Evolutionary conservation across 2,797 vertebrate genomes (phyloP), one percentile per base, ranked within the genome.

Genomic region (Podarcis siculus): DNA sequence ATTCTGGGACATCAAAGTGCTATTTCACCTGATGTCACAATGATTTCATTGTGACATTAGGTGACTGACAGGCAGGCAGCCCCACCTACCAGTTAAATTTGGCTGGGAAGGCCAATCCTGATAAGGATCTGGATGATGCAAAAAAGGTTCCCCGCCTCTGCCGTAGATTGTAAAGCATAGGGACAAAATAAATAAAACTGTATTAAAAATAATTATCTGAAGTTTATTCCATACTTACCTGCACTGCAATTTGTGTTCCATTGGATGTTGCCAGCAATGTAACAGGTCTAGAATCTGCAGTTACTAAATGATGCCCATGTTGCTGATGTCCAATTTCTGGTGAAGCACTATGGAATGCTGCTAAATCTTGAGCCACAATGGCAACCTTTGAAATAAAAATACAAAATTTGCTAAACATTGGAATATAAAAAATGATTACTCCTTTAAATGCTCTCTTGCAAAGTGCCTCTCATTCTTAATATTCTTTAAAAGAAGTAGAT

Each of bases 201-300:
- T n/a, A 75, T 35, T 5, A 91, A 71, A 90, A 72, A 2, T n/a
- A 71, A 0, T 2, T 58, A 88, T 81, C n/a, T n/a, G n/a, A 55
- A 35, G 77, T 27, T 39, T 75, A 42, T n/a, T 77, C 30, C 80
- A 73, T 30, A 35, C 5, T 96, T 94, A 99, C 99, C 98, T 99
- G 99, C 79, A 99, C 99, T 92, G 99, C 99, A 88, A 99, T 99
- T 96, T 99, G 99, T 89, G 99, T 99, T 95, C 99, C 99, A n/a
- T 99, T 99, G 90, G 99, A 98, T 10, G 99, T 99, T 94, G 99
- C 99, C 95, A 99, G 95, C 94, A 99, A 96, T 0, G 99, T 99
- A 93, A 99, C 98, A 23, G 99, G 98, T 90, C 99, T 98, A 72
- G 98, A 90, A 93, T 98, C 98, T 79, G 97, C 96, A 83, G 97